These are phyloP conservation scores for Xestia rhomboidea DNA, from an alignment of 2,888 invertebrate genomes.

Conservation along the genomic window DNA sequence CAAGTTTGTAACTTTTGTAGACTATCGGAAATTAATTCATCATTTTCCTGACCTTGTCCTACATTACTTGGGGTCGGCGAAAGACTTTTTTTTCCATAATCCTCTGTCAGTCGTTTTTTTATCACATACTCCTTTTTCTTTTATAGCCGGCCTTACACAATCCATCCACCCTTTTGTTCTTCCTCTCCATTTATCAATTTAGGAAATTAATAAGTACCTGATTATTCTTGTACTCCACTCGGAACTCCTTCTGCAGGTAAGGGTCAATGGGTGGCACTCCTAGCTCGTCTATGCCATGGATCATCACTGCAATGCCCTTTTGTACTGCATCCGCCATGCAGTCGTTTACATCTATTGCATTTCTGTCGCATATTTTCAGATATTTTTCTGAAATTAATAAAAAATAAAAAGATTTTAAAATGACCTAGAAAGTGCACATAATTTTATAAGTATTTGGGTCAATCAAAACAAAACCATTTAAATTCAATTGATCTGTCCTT, in stretches of 20 bases:
- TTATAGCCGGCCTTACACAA: not conserved
- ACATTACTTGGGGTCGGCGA: not conserved
- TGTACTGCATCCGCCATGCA: constrained; percentile 91
- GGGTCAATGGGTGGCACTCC: constrained; percentile 90
- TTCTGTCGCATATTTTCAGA: constrained; percentile 89
- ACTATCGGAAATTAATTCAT: not conserved
- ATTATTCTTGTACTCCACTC: constrained; percentile 86
- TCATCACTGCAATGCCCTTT: constrained; percentile 81
- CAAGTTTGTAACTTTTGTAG: not conserved
- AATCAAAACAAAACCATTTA: not conserved
- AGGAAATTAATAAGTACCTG: constrained; percentile 75
- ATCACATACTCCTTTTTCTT: not conserved
- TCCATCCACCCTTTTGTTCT: not conserved
- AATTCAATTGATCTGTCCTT: constrained; percentile 10
- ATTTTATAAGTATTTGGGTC: not conserved
- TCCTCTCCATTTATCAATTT: not conserved
- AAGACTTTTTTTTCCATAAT: not conserved
- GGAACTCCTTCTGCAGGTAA: constrained; percentile 83
- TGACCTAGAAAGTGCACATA: not conserved
- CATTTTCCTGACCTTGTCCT: not conserved
- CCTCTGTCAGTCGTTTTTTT: not conserved
- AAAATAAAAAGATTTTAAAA: not conserved
- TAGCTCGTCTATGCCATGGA: constrained; percentile 87
- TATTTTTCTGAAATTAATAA: constrained; percentile 84
- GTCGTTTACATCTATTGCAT: constrained; percentile 90